These are phyloP conservation scores for Anarrhichthys ocellatus DNA, from an alignment of 2,113 vertebrate genomes.

Conservation along the genomic window DNA sequence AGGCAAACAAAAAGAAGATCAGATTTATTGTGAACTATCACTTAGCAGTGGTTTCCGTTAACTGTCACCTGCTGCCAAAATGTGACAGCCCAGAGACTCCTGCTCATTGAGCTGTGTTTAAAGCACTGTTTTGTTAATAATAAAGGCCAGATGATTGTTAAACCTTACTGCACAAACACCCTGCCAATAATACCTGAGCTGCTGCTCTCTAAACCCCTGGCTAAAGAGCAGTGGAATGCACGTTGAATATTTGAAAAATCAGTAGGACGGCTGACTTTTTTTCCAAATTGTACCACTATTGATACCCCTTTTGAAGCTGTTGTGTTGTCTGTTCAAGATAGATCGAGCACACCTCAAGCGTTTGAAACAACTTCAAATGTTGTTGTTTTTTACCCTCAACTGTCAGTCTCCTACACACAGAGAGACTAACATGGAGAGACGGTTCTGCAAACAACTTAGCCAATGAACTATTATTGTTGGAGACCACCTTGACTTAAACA, in stretches of 20 bases:
- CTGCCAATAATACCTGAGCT: neutral
- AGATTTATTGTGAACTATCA: conserved; percentile 27
- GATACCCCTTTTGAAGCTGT: conserved; percentile 31
- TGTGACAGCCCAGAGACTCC: conserved; percentile 25
- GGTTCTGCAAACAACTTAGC: conserved; percentile 42
- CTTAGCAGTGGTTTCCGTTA: conserved; percentile 21
- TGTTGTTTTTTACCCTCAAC: conserved; percentile 66
- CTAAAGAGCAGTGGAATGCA: conserved; percentile 14
- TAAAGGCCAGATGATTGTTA: conserved; percentile 17
- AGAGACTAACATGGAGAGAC: conserved; percentile 51
- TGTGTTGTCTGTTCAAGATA: conserved; percentile 51
- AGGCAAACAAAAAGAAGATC: neutral
- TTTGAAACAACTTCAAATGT: conserved; percentile 66
- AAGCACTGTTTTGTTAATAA: conserved; percentile 21
- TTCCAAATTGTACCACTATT: conserved; percentile 21
- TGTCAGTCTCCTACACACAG: conserved; percentile 41
- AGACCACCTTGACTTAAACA: conserved; percentile 55
- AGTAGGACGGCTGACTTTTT: neutral
- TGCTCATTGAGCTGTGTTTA: conserved; percentile 22
- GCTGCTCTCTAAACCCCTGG: conserved; percentile 24
- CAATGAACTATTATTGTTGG: conserved; percentile 59
- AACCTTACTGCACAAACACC: conserved; percentile 18
- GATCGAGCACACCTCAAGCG: conserved; percentile 50
- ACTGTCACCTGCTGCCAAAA: conserved; percentile 30
- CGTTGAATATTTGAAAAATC: conserved; percentile 23